Base-by-base conservation (phyloP, 2,797 vertebrate genomes). In the Eulemur mongoz region DNA sequence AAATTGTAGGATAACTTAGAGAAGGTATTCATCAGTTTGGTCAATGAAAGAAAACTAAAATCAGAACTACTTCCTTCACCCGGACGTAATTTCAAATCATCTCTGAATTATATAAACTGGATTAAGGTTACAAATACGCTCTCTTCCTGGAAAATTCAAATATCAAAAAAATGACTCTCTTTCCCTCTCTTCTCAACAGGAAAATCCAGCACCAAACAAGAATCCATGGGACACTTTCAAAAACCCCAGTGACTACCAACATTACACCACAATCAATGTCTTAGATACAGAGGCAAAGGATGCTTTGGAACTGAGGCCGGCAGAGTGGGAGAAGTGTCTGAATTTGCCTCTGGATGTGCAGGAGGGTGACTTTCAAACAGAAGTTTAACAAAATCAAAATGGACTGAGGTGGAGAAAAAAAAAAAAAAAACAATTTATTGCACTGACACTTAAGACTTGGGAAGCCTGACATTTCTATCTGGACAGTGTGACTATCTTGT, bases 301-400 rank as follows among this genome's bases (percentile, higher is more conserved):
- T 97, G 98, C 99, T 98, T 99, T 99, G 99, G 99, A 99, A 99
- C 99, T 99, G 99, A 99, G 99, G 97, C 98, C 99, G 76, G 99
- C 99, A 17, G 99, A 99, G 98, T 99, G 99, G 99, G 99, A 99
- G 98, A 99, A 99, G 98, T 99, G 99, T 99, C 99, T 99, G 98
- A 99, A 99, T 98, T 99, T 99, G 98, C 99, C 99, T 98, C 99
- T 99, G 99, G 99, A 99, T 1, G 99, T 99, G 98, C 99, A 99
- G 98, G 99, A 99, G 98, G 99, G 99, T 97, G 99, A 99, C 99
- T 99, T 99, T 99, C 99, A 99, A 98, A 99, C 99, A 50, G 99
- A 99, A 98, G 99, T 99, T 99, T 99, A 99, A 98, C 95, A 97
- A 89, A 97, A 96, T 97, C 85, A 94, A 96, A 98, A 93, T 1